A percentile compares a stretch with the other conserved stretches of the same genome.
Conservation (phyloP, 2,888 invertebrate genomes). For the Anthophora plumipes region DNA sequence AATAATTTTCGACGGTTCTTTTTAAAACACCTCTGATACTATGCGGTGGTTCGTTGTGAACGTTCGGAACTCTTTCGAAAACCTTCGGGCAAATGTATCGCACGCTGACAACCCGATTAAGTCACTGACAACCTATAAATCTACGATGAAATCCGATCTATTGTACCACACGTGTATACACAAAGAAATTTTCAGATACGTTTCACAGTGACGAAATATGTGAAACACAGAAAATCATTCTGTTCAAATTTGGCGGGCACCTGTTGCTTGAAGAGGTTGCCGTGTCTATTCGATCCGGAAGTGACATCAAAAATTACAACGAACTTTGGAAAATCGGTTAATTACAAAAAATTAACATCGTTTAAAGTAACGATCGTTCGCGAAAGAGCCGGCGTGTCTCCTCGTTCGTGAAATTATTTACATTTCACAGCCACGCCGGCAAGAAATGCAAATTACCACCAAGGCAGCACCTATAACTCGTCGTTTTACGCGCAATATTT, state of each 20-base stretch:
- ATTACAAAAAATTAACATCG: background rate
- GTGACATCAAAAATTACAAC: background rate
- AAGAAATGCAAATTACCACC: background rate
- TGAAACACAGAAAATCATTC: slow-evolving; percentile 1
- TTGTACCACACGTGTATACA: too few relatives aligned
- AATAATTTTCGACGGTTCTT: slow-evolving; percentile 28
- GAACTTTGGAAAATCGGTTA: background rate
- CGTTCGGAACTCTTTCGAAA: too few relatives aligned
- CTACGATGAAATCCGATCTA: background rate
- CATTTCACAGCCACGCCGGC: background rate
- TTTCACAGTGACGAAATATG: too few relatives aligned
- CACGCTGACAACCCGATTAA: background rate
- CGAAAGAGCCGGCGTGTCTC: background rate
- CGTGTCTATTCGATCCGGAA: slow-evolving; percentile 11
- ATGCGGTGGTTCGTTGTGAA: background rate
- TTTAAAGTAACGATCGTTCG: too few relatives aligned
- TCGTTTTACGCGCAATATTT: slow-evolving; percentile 14
- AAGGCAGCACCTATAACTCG: background rate
- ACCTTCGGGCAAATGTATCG: background rate
- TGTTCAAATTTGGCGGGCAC: slow-evolving; percentile 40
- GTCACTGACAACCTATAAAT: too few relatives aligned
- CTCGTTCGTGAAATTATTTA: background rate
- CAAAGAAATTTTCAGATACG: background rate
- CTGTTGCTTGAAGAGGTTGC: slow-evolving; percentile 49
- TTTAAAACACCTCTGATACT: background rate